Conservation (phyloP, 1,140 invertebrate species). For the Halictus rubicundus region DNA sequence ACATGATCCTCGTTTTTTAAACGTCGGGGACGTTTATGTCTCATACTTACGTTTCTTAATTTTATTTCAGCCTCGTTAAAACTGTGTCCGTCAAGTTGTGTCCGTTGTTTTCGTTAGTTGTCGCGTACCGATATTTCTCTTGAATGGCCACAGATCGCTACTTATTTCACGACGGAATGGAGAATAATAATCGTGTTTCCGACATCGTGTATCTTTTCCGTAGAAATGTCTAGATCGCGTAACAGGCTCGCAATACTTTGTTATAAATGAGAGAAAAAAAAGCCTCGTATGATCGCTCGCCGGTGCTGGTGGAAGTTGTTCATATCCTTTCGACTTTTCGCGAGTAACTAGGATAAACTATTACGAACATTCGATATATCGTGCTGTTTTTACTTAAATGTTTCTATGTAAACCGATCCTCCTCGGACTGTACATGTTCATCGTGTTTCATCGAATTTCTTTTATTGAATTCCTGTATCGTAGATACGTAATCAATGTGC, state of each 20-base stretch:
- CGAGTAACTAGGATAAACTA: slow-evolving; percentile 1
- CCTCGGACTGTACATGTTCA: slow-evolving; percentile 9
- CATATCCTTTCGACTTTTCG: not conserved
- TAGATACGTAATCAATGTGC: slow-evolving; percentile 28
- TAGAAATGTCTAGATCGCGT: not conserved
- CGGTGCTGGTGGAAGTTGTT: slow-evolving; percentile 29
- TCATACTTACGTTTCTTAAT: not conserved
- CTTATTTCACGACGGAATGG: not conserved
- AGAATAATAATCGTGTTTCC: slow-evolving; percentile 7
- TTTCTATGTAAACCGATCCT: slow-evolving; percentile 11
- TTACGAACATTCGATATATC: slow-evolving; percentile 1
- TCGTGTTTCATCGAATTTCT: slow-evolving; percentile 21
- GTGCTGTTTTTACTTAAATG: slow-evolving; percentile 35
- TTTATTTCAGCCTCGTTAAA: slow-evolving; percentile 1
- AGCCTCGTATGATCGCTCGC: not conserved
- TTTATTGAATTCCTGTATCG: not conserved
- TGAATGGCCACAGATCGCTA: not conserved
- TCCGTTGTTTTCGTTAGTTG: not conserved
- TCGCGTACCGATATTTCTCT: not conserved
- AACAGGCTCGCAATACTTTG: not conserved
- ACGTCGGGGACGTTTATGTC: not conserved
- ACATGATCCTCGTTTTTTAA: slow-evolving; percentile 21
- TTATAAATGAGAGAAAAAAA: not conserved
- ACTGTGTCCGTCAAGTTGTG: not conserved
- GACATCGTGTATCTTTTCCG: not conserved